Base-by-base conservation (phyloP, 2,888 invertebrate species). In the Saturnia japonica region DNA sequence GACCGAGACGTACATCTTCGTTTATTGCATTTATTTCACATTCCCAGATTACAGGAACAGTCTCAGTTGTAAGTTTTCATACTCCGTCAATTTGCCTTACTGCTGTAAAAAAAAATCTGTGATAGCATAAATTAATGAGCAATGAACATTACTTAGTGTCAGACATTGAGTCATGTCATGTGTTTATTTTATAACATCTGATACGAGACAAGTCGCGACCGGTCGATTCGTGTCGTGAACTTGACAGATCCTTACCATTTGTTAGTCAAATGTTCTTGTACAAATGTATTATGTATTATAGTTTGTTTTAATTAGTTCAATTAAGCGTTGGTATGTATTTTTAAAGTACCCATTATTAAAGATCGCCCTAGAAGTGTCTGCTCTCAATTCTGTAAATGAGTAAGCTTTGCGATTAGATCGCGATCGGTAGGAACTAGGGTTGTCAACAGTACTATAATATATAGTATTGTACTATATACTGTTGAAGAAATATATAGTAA, bases 171-270 rank as follows among this genome's bases (percentile, higher is more conserved):
- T 6, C 6, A 34, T n/a, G 6, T 91, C 92, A 90, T 85, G 77
- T 83, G 85, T 85, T 85, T 85, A 85, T 88, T 88, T 86, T 84
- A 86, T 86, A 86, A 89, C 87, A 85, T 85, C 81, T 84, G 81
- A 79, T 81, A 76, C 75, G 78, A 87, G 85, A 89, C 93, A 87
- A 86, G 93, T 92, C 91, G 88, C 89, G 93, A 93, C 93, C 85
- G 82, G 93, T 91, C 86, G 78, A 80, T 81, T 81, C 90, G 75
- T 85, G 88, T 89, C 88, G 78, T 87, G 91, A 90, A 92, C 91
- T 91, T 91, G 90, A 90, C 86, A 87, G 85, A 88, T 88, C 85
- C 82, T 76, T 75, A 78, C 80, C 86, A 87, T 91, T 90, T 88
- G 88, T 88, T 83, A 81, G 79, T 80, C 80, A 80, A 80, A 84